phyloP scores from a whole-genome alignment of 2,888 invertebrate species.

The Drosophila phalerata region DNA sequence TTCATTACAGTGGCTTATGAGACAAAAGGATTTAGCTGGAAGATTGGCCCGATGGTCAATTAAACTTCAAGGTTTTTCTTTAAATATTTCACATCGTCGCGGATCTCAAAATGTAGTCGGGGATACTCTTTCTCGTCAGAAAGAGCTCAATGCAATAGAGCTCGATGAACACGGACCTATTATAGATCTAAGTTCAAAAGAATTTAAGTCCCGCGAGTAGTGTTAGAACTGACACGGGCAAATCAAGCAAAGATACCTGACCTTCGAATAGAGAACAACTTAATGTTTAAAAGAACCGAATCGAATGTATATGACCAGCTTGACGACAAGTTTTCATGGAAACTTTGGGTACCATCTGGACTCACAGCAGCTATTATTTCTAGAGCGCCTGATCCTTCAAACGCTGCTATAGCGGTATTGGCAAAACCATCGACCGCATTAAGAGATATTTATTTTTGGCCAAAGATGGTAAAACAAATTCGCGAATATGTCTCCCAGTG shows the following conservation, averaged over 20 bases:
- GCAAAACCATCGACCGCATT: neutral
- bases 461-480: no score
- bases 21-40: neutral
- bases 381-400: constrained; percentile 1
- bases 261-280: no score
- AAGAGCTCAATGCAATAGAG: neutral
- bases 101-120: no score
- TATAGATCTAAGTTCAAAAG: constrained; percentile 1
- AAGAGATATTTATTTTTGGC: constrained; percentile 6
- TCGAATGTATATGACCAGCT: no score
- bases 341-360: neutral
- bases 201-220: neutral
- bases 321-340: neutral
- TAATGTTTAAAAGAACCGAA: no score
- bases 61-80: neutral
- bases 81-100: neutral
- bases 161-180: neutral
- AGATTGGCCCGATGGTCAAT: neutral
- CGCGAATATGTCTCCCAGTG: constrained; percentile 10
- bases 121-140: neutral
- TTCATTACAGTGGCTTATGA: neutral
- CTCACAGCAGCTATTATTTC: no score
- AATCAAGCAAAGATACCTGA: constrained; percentile 3
- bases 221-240: neutral
- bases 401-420: neutral